A percentile compares a stretch with the other conserved stretches of the same genome.
Evolutionary conservation across 2,113 vertebrate genomes (phyloP).

Genomic region (Myotis brandtii): DNA sequence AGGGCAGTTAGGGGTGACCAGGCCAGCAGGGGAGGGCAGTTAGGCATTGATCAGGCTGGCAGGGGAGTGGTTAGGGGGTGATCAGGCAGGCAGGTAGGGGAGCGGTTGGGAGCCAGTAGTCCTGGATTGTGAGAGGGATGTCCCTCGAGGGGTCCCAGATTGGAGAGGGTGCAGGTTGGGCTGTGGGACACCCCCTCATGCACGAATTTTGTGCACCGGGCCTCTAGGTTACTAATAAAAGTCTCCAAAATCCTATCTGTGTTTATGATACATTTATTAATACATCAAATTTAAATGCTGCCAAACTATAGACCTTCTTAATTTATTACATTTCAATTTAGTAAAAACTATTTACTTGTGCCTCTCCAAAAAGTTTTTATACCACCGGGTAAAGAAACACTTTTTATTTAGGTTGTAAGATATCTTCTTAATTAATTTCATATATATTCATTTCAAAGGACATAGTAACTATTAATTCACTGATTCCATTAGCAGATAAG

Average conservation of each 20-base stretch:
- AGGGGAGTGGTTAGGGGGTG: too few species aligned
- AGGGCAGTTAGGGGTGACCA: too few species aligned
- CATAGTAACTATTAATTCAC: background rate
- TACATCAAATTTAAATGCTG: background rate
- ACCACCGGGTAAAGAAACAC: background rate
- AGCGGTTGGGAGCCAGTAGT: too few species aligned
- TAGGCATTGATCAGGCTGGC: too few species aligned
- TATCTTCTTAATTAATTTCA: constrained; percentile 14
- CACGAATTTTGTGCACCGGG: too few species aligned
- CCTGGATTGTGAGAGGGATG: too few species aligned
- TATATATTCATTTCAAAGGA: background rate
- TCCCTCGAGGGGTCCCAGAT: too few species aligned
- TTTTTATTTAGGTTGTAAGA: background rate
- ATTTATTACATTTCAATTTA: background rate
- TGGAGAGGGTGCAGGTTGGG: too few species aligned
- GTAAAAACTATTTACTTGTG: background rate
- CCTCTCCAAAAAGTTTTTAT: background rate
- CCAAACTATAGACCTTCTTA: background rate
- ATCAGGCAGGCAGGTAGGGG: too few species aligned
- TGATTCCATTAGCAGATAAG: background rate
- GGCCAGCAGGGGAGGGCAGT: too few species aligned
- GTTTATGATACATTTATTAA: background rate
- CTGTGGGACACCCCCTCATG: too few species aligned
- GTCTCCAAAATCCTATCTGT: background rate
- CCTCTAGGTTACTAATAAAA: background rate